Percentiles rank a stretch among this genome's conserved stretches.
These are phyloP conservation scores for Ericerus pela DNA, from an alignment of 1,140 invertebrate species.

Conservation along the genomic window DNA sequence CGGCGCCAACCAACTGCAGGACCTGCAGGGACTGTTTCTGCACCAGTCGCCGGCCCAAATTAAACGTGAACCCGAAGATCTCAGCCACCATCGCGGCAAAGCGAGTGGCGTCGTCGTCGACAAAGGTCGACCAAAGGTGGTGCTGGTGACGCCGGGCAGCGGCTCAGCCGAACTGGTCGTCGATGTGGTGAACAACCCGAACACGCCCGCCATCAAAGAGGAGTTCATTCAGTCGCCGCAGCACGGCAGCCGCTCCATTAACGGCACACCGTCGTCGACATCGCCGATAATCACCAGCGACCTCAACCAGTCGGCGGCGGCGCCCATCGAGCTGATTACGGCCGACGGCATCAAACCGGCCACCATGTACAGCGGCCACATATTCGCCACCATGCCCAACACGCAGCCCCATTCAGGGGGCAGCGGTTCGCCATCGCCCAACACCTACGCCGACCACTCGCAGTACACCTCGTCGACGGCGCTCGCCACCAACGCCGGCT, in stretches of 20 bases:
- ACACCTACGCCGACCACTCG: slow-evolving; percentile 36
- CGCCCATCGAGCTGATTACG: slow-evolving; percentile 37
- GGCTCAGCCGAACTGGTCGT: slow-evolving; percentile 32
- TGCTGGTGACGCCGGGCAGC: slow-evolving; percentile 30
- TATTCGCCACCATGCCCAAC: slow-evolving; percentile 31
- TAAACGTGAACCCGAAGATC: slow-evolving; percentile 50
- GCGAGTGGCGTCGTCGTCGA: slow-evolving; percentile 26
- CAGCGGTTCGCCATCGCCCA: slow-evolving; percentile 37
- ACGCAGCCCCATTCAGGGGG: slow-evolving; percentile 26
- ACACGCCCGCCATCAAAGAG: slow-evolving; percentile 30
- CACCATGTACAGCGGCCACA: slow-evolving; percentile 32
- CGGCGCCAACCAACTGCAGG: slow-evolving; percentile 36
- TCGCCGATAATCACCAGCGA: slow-evolving; percentile 34
- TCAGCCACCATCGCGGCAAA: slow-evolving; percentile 34
- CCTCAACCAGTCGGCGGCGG: slow-evolving; percentile 22
- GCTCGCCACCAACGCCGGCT: slow-evolving; percentile 32
- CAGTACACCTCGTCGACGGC: slow-evolving; percentile 38
- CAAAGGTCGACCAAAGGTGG: slow-evolving; percentile 29
- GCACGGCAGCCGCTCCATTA: slow-evolving; percentile 34
- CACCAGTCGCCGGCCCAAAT: slow-evolving; percentile 40
- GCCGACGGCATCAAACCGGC: slow-evolving; percentile 36
- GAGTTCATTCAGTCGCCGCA: slow-evolving; percentile 32
- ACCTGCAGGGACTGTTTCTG: slow-evolving; percentile 45
- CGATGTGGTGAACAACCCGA: slow-evolving; percentile 30
- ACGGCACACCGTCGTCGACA: slow-evolving; percentile 35